Conservation (phyloP, 2,113 vertebrate species). For the Lathamus discolor region DNA sequence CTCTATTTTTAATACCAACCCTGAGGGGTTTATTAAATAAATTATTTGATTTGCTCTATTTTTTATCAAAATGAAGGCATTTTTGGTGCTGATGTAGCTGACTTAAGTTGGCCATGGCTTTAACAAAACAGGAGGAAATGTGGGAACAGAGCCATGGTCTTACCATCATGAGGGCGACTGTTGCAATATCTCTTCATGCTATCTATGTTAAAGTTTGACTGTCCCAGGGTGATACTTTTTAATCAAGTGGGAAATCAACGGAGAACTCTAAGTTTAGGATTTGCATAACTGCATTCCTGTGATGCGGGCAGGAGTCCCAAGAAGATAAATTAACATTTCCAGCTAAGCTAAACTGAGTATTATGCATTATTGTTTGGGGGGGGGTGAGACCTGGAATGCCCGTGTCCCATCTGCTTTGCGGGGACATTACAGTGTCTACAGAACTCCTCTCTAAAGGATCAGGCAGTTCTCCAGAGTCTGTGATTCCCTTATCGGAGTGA, state of each 20-base stretch:
- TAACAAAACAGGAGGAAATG: not conserved
- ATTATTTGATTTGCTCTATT: not conserved
- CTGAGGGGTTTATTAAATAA: not conserved
- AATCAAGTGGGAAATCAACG: not conserved
- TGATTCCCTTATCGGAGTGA: not conserved
- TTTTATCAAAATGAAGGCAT: not conserved
- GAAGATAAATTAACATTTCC: not conserved
- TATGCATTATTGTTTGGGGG: not conserved
- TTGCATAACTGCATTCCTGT: not conserved
- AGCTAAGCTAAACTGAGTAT: not conserved
- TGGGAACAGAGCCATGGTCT: not conserved
- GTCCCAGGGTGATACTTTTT: not conserved
- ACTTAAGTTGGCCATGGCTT: not conserved
- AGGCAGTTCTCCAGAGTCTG: not conserved
- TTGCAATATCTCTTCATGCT: not conserved
- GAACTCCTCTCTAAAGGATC: not conserved
- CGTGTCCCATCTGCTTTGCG: not conserved
- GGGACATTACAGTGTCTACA: not conserved
- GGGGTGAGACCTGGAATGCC: not conserved
- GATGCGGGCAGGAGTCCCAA: not conserved
- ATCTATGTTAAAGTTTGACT: not conserved
- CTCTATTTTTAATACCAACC: not conserved
- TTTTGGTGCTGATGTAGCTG: not conserved
- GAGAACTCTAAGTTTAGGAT: not conserved
- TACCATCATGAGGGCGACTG: not conserved